A percentile compares a stretch with the other conserved stretches of the same genome.
These are phyloP conservation scores for Mus minutoides DNA, from an alignment of 2,797 vertebrate genomes.

Conservation along the genomic window DNA sequence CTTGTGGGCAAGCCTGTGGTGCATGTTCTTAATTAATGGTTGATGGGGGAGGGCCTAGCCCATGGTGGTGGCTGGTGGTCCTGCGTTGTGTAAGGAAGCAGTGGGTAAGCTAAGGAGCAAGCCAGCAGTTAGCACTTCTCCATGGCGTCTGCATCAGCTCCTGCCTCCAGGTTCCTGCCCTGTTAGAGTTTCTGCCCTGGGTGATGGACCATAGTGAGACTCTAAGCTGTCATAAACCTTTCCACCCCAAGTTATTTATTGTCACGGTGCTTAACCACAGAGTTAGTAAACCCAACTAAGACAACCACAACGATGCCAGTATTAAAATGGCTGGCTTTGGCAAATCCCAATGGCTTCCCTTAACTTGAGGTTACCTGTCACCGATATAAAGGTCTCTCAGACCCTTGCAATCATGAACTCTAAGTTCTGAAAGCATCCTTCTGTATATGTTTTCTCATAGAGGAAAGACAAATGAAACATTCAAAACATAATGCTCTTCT, in stretches of 20 bases:
- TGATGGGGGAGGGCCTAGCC: neutral
- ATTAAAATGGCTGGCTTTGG: neutral
- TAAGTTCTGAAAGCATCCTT: neutral
- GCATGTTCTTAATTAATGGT: neutral
- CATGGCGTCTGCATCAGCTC: neutral
- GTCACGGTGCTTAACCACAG: neutral
- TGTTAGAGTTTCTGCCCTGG: neutral
- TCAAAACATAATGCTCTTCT: slow-evolving; percentile 44
- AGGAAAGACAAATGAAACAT: slow-evolving; percentile 45
- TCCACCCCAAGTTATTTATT: neutral
- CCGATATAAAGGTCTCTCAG: neutral
- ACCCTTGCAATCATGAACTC: neutral
- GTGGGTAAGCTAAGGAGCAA: neutral
- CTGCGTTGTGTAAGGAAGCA: neutral
- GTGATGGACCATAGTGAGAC: neutral
- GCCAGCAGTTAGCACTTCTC: too few species aligned
- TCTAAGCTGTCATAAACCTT: neutral
- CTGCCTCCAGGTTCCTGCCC: neutral
- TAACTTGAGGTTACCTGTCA: neutral
- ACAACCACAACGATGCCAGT: neutral
- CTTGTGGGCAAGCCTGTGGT: neutral
- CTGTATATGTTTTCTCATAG: slow-evolving; percentile 12
- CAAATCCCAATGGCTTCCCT: neutral
- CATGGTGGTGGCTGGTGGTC: neutral
- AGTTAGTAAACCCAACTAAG: neutral